These are phyloP conservation scores for Synergus itoensis DNA, from an alignment of 2,888 invertebrate species.

Conservation along the genomic window DNA sequence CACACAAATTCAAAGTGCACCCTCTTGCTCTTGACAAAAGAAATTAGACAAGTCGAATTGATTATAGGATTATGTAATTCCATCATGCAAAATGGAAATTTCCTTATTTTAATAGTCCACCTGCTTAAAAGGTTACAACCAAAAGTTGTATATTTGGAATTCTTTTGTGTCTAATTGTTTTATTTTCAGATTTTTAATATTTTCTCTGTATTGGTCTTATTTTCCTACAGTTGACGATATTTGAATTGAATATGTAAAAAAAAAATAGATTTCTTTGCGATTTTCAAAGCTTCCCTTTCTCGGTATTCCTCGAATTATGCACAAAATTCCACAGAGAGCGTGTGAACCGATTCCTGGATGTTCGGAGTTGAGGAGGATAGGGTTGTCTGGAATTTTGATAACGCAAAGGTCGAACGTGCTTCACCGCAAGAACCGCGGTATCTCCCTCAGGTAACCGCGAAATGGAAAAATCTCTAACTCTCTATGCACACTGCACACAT, in stretches of 20 bases:
- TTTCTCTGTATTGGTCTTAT: not conserved
- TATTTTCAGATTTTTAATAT: too few species aligned
- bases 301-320: slow-evolving; percentile 31
- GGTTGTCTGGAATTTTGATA: slow-evolving; percentile 65
- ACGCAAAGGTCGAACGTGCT: slow-evolving; percentile 59
- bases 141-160: too few species aligned
- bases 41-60: slow-evolving; percentile 37
- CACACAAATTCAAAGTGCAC: slow-evolving; percentile 37
- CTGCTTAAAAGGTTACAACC: too few species aligned
- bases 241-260: not conserved
- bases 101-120: not conserved
- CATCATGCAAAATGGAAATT: slow-evolving; percentile 14
- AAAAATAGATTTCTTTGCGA: slow-evolving; percentile 8
- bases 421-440: slow-evolving; percentile 56
- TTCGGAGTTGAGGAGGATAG: slow-evolving; percentile 34
- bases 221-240: not conserved
- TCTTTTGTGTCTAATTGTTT: too few species aligned
- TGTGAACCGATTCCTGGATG: slow-evolving; percentile 31
- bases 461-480: slow-evolving; percentile 37
- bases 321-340: slow-evolving; percentile 28
- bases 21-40: slow-evolving; percentile 35
- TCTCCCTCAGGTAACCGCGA: slow-evolving; percentile 44
- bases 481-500: slow-evolving; percentile 33
- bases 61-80: slow-evolving; percentile 36
- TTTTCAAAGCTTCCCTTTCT: not conserved